Conservation (phyloP, 2,888 invertebrate species). For the Andrena bucephala region DNA sequence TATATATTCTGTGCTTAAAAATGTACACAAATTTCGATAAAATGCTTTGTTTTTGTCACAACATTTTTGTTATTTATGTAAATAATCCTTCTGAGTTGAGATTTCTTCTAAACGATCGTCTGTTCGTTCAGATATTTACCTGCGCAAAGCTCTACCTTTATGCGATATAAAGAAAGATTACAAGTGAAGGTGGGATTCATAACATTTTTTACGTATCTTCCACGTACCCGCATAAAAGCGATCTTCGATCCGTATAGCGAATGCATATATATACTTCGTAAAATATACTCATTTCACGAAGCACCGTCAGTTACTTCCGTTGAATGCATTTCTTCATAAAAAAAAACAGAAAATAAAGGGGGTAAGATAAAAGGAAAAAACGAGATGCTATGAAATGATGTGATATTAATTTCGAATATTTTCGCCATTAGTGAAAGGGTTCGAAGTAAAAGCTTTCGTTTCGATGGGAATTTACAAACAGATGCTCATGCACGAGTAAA, state of each 20-base stretch:
- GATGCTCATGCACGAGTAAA: not conserved
- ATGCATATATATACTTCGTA: not conserved
- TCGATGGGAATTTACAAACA: not conserved
- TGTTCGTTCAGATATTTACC: not conserved
- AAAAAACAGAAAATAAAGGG: not conserved
- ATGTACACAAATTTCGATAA: no score
- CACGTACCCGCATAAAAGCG: slow-evolving; percentile 39
- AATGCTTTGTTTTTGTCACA: no score
- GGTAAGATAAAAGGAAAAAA: not conserved
- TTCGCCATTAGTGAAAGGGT: no score
- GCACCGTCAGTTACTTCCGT: slow-evolving; percentile 3
- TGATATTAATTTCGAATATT: not conserved
- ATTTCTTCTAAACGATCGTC: not conserved
- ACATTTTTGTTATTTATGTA: no score
- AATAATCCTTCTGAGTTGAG: no score
- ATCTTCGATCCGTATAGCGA: slow-evolving; percentile 21
- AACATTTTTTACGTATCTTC: slow-evolving; percentile 50
- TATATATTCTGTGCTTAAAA: no score
- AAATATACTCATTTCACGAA: slow-evolving; percentile 11
- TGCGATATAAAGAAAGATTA: slow-evolving; percentile 43
- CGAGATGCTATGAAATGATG: not conserved
- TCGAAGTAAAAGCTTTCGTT: not conserved
- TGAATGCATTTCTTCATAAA: not conserved
- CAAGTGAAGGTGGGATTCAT: slow-evolving; percentile 41
- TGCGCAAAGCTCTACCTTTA: slow-evolving; percentile 21